phyloP scores from a whole-genome alignment of 2,113 vertebrate genomes.

The Amphilophus citrinellus region DNA sequence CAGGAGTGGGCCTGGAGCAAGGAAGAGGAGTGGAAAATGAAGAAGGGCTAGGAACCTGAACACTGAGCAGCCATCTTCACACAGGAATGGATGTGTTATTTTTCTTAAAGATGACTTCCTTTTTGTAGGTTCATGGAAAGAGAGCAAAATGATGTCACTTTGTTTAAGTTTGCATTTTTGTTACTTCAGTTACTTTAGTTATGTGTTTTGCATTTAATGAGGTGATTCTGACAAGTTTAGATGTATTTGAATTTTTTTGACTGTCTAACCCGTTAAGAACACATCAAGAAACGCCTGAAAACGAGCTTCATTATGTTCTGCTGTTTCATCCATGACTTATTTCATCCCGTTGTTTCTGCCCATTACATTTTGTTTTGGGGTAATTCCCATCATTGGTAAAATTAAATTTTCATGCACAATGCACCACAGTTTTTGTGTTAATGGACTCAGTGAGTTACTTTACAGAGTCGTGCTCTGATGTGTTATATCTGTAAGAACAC shows the following conservation, averaged over 20 bases:
- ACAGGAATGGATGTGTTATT: neutral
- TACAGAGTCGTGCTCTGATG: neutral
- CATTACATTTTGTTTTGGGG: constrained; percentile 31
- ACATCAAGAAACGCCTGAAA: constrained; percentile 18
- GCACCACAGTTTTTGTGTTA: neutral
- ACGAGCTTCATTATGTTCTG: constrained; percentile 18
- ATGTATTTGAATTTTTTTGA: neutral
- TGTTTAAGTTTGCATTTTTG: neutral
- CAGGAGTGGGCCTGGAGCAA: constrained; percentile 2
- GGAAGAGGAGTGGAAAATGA: constrained; percentile 24
- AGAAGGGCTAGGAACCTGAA: constrained; percentile 12
- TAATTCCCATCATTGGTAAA: constrained; percentile 7
- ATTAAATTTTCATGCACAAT: constrained; percentile 28
- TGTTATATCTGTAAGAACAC: neutral
- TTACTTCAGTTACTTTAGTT: constrained; percentile 11
- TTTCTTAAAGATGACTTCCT: neutral
- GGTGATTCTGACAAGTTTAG: constrained; percentile 9
- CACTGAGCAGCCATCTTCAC: constrained; percentile 17
- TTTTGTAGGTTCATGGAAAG: neutral
- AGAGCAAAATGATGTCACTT: constrained; percentile 16
- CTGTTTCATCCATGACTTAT: constrained; percentile 24
- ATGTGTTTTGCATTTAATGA: neutral
- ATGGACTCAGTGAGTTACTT: neutral
- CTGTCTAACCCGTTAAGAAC: neutral
- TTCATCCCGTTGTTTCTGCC: constrained; percentile 7